Percentiles rank a stretch among this genome's conserved stretches.
Evolutionary conservation across 2,888 invertebrate species (phyloP).

Genomic region (Formica aserva): DNA sequence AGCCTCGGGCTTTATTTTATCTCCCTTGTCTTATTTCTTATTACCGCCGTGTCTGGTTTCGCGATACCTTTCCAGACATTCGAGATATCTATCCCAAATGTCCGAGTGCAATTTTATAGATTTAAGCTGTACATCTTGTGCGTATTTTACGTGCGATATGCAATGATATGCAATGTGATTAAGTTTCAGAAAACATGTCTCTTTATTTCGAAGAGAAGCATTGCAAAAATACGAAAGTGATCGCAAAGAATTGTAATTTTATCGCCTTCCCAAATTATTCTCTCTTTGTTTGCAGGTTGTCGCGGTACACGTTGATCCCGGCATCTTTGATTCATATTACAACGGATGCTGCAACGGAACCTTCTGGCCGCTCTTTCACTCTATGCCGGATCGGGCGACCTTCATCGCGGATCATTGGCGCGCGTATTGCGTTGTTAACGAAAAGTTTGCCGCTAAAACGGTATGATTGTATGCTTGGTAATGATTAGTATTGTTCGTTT

Average conservation of each 20-base stretch:
- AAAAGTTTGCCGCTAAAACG: conserved; percentile 93
- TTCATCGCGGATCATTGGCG: conserved; percentile 94
- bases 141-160: not conserved
- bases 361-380: conserved; percentile 97
- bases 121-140: not conserved
- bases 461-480: conserved; percentile 82
- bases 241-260: not conserved
- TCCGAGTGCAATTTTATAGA: not conserved
- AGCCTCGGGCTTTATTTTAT: not conserved
- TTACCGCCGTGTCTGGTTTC: not conserved
- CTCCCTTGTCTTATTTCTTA: conserved; percentile 19
- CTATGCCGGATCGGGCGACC: conserved; percentile 95
- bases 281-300: conserved; percentile 88
- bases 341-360: conserved; percentile 97
- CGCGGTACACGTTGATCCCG: conserved; percentile 92
- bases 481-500: not conserved
- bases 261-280: not conserved
- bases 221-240: not conserved
- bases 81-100: not conserved
- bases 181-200: not conserved
- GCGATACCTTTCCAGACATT: not conserved
- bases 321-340: conserved; percentile 94
- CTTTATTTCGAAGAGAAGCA: not conserved
- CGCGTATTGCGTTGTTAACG: conserved; percentile 93
- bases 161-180: no score